Percentiles rank a stretch among this genome's conserved stretches.
These are phyloP conservation scores for Coryphaenoides rupestris DNA, from an alignment of 2,113 vertebrate genomes.

Conservation along the genomic window DNA sequence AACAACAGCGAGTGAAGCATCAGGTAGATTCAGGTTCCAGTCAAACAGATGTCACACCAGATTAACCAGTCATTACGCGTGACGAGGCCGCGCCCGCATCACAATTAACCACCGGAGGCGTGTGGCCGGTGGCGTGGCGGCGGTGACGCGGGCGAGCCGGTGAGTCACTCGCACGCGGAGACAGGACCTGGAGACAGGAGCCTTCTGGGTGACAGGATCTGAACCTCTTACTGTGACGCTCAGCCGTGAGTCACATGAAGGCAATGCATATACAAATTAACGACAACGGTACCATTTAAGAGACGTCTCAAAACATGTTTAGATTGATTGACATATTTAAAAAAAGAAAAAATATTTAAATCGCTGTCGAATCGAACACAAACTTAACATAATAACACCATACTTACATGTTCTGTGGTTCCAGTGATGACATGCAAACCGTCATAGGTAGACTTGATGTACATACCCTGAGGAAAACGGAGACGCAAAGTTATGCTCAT, in stretches of 20 bases:
- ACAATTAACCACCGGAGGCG: conserved; percentile 35
- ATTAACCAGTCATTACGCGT: conserved; percentile 38
- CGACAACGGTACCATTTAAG: no score
- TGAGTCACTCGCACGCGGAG: conserved; percentile 60
- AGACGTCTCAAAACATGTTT: no score
- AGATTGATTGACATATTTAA: no score
- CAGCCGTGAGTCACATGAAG: no score
- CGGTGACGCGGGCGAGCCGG: conserved; percentile 20
- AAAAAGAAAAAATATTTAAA: neutral
- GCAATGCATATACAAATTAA: no score
- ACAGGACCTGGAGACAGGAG: no score
- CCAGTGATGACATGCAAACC: conserved; percentile 96
- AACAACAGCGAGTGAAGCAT: neutral
- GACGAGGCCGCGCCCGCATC: conserved; percentile 61
- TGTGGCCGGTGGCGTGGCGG: conserved; percentile 33
- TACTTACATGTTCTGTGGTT: conserved; percentile 96
- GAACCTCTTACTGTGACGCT: conserved; percentile 1
- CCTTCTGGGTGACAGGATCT: conserved; percentile 26
- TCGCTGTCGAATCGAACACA: no score
- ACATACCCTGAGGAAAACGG: conserved; percentile 85
- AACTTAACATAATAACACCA: neutral
- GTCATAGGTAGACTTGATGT: conserved; percentile 98
- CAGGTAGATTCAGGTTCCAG: conserved; percentile 28
- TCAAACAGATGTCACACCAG: conserved; percentile 24
- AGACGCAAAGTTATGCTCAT: neutral